Evolutionary conservation across 1,140 invertebrate genomes (phyloP).

Genomic region (Caenorhabditis briggsae): DNA sequence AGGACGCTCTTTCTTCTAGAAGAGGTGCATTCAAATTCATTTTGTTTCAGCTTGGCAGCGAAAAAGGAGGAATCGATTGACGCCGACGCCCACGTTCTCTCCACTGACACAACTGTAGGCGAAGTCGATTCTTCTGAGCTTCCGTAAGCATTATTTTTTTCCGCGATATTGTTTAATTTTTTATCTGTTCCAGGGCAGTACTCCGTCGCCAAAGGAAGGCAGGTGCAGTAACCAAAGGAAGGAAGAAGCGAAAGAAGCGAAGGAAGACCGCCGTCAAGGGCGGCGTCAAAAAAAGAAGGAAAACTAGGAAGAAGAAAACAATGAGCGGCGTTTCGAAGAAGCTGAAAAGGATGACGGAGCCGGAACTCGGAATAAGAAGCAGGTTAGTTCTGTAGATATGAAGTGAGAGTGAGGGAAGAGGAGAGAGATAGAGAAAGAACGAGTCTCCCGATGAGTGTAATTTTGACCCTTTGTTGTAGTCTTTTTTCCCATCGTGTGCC

Average conservation of each 20-base stretch:
- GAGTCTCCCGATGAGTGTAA: too few species aligned
- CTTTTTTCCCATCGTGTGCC: too few species aligned
- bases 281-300: not conserved
- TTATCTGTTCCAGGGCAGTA: not conserved
- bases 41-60: not conserved
- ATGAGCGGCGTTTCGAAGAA: not conserved
- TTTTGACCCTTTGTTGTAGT: too few species aligned
- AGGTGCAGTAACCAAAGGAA: not conserved
- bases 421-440: not conserved
- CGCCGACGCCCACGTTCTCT: conserved; percentile 11
- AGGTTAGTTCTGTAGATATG: conserved; percentile 25
- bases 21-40: not conserved
- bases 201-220: not conserved
- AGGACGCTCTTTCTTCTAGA: not conserved
- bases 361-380: not conserved
- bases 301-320: not conserved
- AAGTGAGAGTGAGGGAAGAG: not conserved
- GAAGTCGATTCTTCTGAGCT: not conserved
- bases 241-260: not conserved
- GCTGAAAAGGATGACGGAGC: not conserved
- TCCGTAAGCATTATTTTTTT: not conserved
- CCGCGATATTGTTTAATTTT: not conserved
- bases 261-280: too few species aligned
- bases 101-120: not conserved
- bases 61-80: not conserved